Conservation (phyloP, 2,113 vertebrate species). For the Candoia aspera region DNA sequence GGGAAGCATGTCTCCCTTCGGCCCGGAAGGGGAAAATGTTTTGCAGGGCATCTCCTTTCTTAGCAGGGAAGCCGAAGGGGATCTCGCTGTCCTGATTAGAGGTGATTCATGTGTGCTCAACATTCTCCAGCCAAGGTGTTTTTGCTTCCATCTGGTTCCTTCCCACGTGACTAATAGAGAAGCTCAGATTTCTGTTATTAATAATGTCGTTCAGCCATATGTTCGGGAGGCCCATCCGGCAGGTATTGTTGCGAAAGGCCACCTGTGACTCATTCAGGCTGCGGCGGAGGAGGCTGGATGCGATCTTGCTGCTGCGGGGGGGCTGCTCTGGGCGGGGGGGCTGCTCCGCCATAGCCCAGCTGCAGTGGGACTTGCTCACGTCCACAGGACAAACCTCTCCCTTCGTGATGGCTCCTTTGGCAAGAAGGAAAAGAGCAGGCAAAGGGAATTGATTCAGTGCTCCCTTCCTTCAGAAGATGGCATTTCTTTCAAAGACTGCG, state of each 20-base stretch:
- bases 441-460: background rate
- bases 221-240: conserved; percentile 52
- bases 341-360: background rate
- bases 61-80: background rate
- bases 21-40: background rate
- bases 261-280: conserved; percentile 65
- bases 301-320: conserved; percentile 1
- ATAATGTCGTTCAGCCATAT: conserved; percentile 42
- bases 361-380: background rate
- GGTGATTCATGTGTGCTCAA: conserved; percentile 43
- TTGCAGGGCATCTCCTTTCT: background rate
- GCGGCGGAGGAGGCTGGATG: conserved; percentile 54
- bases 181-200: conserved; percentile 44
- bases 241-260: conserved; percentile 63
- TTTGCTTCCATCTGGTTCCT: conserved; percentile 47
- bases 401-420: background rate
- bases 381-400: background rate
- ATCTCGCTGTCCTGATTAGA: conserved; percentile 35
- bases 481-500: background rate
- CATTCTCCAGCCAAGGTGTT: conserved; percentile 40
- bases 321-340: accelerated
- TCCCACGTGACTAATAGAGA: conserved; percentile 48
- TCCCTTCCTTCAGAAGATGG: background rate
- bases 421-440: background rate
- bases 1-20: no score